Evolutionary conservation across 2,113 vertebrate species (phyloP).

Genomic region (Montifringilla adamsi): DNA sequence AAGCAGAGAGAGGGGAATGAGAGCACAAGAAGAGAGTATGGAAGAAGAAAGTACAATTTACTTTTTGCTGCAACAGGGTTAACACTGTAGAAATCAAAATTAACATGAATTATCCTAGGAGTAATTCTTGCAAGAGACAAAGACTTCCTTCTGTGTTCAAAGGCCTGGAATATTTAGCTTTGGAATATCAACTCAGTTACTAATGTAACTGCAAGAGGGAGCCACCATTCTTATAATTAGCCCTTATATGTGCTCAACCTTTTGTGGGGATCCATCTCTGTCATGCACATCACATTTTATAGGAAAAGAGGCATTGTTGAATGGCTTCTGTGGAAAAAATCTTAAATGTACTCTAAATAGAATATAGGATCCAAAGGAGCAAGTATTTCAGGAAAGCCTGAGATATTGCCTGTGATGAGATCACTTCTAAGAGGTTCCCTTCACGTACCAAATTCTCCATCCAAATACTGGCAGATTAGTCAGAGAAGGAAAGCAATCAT

Average conservation of each 20-base stretch:
- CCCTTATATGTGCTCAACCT: background rate
- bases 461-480: background rate
- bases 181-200: background rate
- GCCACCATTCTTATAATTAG: background rate
- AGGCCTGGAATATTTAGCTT: background rate
- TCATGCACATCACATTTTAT: background rate
- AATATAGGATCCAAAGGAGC: background rate
- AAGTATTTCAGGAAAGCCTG: background rate
- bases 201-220: background rate
- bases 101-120: background rate
- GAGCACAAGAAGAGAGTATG: background rate
- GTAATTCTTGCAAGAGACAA: background rate
- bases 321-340: background rate
- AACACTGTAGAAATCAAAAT: background rate
- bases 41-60: background rate
- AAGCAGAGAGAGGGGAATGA: background rate
- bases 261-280: background rate
- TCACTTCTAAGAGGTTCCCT: background rate
- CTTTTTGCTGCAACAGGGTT: background rate
- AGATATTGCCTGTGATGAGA: background rate
- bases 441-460: background rate
- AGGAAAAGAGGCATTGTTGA: background rate
- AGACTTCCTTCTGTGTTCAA: background rate
- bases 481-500: background rate
- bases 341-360: background rate